These are phyloP conservation scores for Agonopterix subpropinquella DNA, from an alignment of 2,888 invertebrate species.

Conservation along the genomic window DNA sequence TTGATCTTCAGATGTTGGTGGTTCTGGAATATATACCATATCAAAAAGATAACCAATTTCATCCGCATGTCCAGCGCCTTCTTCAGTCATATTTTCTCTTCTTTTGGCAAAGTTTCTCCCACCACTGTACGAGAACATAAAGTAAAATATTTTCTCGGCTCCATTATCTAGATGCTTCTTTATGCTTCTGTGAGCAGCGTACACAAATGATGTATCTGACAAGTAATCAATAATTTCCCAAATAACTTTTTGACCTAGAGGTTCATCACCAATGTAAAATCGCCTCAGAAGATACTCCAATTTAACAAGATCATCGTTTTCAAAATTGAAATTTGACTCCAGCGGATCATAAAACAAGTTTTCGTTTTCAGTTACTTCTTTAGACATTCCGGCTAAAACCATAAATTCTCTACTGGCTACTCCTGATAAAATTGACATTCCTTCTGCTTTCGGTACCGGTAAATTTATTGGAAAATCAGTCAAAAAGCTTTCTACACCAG, in stretches of 20 bases:
- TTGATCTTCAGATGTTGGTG: slow-evolving; percentile 27
- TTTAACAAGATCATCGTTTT: slow-evolving; percentile 14
- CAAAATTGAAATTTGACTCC: slow-evolving; percentile 15
- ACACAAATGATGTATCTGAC: slow-evolving; percentile 4
- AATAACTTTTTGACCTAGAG: background rate
- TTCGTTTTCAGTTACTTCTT: background rate
- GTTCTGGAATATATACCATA: slow-evolving; percentile 3
- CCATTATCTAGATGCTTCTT: slow-evolving; percentile 24
- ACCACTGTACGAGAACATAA: slow-evolving; percentile 16
- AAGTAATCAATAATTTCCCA: background rate
- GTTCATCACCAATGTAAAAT: slow-evolving; percentile 5
- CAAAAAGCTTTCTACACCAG: slow-evolving; percentile 33
- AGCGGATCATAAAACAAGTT: background rate
- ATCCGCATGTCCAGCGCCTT: slow-evolving; percentile 30
- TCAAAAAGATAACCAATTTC: slow-evolving; percentile 47
- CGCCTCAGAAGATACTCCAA: background rate
- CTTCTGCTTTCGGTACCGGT: slow-evolving; percentile 25
- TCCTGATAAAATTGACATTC: slow-evolving; percentile 38
- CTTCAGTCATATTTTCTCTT: slow-evolving; percentile 16
- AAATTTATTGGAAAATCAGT: slow-evolving; percentile 29
- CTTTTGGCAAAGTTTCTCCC: slow-evolving; percentile 23
- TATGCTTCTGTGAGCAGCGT: slow-evolving; percentile 14
- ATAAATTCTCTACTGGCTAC: slow-evolving; percentile 32
- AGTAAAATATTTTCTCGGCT: slow-evolving; percentile 11
- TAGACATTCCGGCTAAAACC: background rate